These are phyloP conservation scores for Microdon myrmicae DNA, from an alignment of 2,888 invertebrate genomes.

Conservation along the genomic window DNA sequence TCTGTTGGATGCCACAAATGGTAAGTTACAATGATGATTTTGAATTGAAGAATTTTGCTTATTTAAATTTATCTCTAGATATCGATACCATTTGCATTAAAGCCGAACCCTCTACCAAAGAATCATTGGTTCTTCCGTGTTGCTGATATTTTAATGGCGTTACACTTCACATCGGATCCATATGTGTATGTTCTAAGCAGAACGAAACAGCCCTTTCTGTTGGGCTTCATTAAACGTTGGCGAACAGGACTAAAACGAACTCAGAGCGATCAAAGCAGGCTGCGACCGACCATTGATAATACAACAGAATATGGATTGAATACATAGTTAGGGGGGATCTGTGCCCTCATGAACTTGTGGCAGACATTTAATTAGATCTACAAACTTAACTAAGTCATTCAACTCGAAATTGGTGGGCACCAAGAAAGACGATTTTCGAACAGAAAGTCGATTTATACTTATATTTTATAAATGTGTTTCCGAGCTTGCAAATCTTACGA, in stretches of 20 bases:
- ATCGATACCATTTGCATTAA: conserved; percentile 72
- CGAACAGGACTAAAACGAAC: conserved; percentile 62
- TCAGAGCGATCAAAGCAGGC: conserved; percentile 64
- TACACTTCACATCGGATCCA: conserved; percentile 86
- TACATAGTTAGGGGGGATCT: conserved; percentile 37
- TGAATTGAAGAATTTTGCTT: conserved; percentile 2
- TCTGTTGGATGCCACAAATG: conserved; percentile 91
- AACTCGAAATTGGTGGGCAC: too few relatives aligned
- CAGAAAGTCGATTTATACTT: too few relatives aligned
- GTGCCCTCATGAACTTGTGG: too few relatives aligned
- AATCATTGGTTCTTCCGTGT: conserved; percentile 67
- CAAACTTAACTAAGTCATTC: too few relatives aligned
- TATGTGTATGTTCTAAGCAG: conserved; percentile 83
- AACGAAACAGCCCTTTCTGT: conserved; percentile 65
- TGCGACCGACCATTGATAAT: conserved; percentile 62
- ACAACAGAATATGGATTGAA: conserved; percentile 63
- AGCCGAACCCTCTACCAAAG: conserved; percentile 57
- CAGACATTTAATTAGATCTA: too few relatives aligned
- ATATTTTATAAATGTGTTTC: too few relatives aligned
- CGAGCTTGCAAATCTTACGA: too few relatives aligned
- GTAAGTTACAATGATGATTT: conserved; percentile 67
- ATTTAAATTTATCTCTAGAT: conserved; percentile 68
- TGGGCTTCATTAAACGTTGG: conserved; percentile 63
- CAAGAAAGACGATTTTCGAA: too few relatives aligned
- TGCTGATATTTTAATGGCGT: conserved; percentile 80